These are phyloP conservation scores for Eulemur mongoz DNA, from an alignment of 2,797 vertebrate species.

Conservation along the genomic window DNA sequence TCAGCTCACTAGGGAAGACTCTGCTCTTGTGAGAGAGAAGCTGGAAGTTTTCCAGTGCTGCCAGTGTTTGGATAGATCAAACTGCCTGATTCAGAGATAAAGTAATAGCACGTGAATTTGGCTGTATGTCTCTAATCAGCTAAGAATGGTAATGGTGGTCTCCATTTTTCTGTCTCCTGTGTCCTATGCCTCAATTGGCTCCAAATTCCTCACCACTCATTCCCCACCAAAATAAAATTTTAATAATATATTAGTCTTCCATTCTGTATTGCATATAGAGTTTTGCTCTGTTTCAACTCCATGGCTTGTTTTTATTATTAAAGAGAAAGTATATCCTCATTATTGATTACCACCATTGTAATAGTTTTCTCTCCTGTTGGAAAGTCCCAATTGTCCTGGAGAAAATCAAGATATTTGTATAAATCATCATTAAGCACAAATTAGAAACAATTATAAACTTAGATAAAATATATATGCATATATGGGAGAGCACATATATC, in stretches of 20 bases:
- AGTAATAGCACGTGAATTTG: not conserved
- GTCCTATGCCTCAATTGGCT: not conserved
- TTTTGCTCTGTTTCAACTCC: not conserved
- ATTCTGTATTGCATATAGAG: not conserved
- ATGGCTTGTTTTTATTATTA: not conserved
- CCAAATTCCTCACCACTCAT: not conserved
- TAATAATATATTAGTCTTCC: not conserved
- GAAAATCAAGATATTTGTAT: not conserved
- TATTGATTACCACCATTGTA: not conserved
- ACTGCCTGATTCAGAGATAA: not conserved
- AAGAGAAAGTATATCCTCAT: not conserved
- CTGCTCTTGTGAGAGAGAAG: not conserved
- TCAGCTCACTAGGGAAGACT: not conserved
- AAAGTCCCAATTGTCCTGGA: not conserved
- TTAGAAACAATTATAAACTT: not conserved
- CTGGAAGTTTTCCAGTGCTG: not conserved
- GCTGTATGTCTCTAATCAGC: not conserved
- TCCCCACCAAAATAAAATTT: not conserved
- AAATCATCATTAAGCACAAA: not conserved
- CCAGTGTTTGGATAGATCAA: not conserved
- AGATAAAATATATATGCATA: not conserved
- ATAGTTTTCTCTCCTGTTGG: not conserved
- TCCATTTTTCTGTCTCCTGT: not conserved
- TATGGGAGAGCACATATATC: not conserved
- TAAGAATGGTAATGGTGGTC: not conserved